Conservation (phyloP, 2,797 vertebrate species). For the Microhierax caerulescens region DNA sequence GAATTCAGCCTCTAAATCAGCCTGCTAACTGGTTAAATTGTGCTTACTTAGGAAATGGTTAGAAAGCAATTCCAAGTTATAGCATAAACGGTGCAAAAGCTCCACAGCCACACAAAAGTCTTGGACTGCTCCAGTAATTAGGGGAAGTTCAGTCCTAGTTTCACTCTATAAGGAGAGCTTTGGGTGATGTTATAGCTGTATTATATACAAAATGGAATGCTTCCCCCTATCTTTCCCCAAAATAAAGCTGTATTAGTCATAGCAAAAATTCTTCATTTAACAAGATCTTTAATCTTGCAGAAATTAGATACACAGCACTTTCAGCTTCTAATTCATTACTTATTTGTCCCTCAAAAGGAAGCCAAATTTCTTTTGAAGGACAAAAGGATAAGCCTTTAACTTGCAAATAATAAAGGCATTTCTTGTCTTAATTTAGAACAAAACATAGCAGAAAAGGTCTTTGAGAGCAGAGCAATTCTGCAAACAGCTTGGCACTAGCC, state of each 20-base stretch:
- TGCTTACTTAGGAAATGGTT: background rate
- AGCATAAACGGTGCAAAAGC: background rate
- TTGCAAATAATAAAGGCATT: background rate
- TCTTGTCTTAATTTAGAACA: background rate
- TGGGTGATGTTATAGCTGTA: background rate
- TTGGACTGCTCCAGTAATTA: background rate
- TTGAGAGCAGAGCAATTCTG: background rate
- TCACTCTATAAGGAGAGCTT: background rate
- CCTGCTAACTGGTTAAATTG: background rate
- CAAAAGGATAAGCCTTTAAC: background rate
- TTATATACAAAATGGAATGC: background rate
- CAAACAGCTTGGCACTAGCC: background rate
- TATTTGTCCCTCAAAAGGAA: background rate
- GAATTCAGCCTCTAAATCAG: conserved; percentile 18
- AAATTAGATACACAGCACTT: background rate
- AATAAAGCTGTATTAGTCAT: background rate
- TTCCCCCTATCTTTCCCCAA: background rate
- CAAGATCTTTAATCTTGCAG: background rate
- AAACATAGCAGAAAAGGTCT: background rate
- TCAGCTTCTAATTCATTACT: background rate
- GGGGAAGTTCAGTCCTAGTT: background rate
- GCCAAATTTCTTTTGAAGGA: background rate
- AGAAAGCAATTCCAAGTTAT: background rate
- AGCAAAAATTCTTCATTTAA: background rate
- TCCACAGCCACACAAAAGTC: background rate